Base-by-base conservation (phyloP, 1,140 invertebrate species). In the Drosophila baimaii region DNA sequence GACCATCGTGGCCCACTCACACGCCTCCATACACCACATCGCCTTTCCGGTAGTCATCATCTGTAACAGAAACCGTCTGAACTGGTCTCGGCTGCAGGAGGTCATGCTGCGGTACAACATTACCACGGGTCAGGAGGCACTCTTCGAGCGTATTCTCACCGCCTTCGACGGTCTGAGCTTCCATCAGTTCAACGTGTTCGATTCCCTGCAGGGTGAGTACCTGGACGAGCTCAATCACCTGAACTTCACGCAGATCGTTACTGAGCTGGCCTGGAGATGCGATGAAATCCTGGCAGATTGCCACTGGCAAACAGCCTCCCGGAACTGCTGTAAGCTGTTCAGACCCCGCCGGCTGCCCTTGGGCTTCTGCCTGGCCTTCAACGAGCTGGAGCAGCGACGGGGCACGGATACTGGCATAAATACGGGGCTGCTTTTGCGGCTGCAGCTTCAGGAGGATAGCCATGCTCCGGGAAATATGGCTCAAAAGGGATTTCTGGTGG, bases 41-140 rank as follows among this genome's bases (percentile, higher is more conserved):
- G 47, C 83, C 10, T 92, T 91, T 52, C 91, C 91, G 1, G 82
- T 84, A 27, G 35, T 91, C 13, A 55, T 91, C 1, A 81, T 92
- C 7, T 92, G 91, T 54, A 91, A 91, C 41, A 65, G 73, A 41
- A 92, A 92, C 47, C 80, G 81, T 2, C n/a, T 92, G 13, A 91
- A 92, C 64, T 92, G 89, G 86, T 78, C 74, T 1, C 80, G 85
- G n/a, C 31, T 91, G 4, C 21, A 57, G 1, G 68, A 82, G 39
- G 77, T 84, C 0, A 79, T 55, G 2, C 12, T 25, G 1, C 19
- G 47, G 8, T 90, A 79, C 43, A 77, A 72, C 5, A 76, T 77
- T 52, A 66, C 59, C 10, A 2, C 7, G 8, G 5, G n/a, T 0
- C 64, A 86, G 9, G 43, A 56, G 37, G 15, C 13, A 0, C 59